Evolutionary conservation across 2,888 invertebrate genomes (phyloP).

Genomic region (Phrixothrix hirtus): DNA sequence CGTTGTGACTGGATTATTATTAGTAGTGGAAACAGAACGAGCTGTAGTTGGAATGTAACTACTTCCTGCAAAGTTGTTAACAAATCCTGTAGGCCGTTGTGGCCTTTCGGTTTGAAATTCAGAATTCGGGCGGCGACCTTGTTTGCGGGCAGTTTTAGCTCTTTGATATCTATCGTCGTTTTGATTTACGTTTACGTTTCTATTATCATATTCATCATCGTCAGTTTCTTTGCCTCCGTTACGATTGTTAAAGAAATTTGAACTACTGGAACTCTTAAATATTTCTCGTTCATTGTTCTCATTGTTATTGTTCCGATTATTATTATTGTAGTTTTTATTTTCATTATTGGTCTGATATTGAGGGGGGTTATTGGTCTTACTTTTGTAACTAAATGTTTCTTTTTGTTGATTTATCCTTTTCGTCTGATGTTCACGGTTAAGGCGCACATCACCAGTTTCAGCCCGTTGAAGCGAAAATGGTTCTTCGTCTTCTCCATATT

Average conservation of each 20-base stretch:
- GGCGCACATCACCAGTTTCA: constrained; percentile 63
- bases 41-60: constrained; percentile 58
- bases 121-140: constrained; percentile 48
- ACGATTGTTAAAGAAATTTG: constrained; percentile 73
- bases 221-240: constrained; percentile 64
- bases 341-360: constrained; percentile 45
- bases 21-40: constrained; percentile 48
- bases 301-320: constrained; percentile 45
- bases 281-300: constrained; percentile 59
- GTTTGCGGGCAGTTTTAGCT: constrained; percentile 53
- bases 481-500: constrained; percentile 68
- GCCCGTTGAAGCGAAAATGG: constrained; percentile 74
- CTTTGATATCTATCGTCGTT: constrained; percentile 53
- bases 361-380: constrained; percentile 30
- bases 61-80: constrained; percentile 58
- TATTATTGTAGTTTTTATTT: constrained; percentile 36
- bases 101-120: constrained; percentile 48
- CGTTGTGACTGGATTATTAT: constrained; percentile 45
- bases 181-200: constrained; percentile 56
- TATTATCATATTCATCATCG: constrained; percentile 53
- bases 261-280: constrained; percentile 72
- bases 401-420: constrained; percentile 53
- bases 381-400: constrained; percentile 37
- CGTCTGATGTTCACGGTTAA: constrained; percentile 53
- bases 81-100: constrained; percentile 49